These are phyloP conservation scores for Morpho deidamia DNA, from an alignment of 2,888 invertebrate species.

Conservation along the genomic window DNA sequence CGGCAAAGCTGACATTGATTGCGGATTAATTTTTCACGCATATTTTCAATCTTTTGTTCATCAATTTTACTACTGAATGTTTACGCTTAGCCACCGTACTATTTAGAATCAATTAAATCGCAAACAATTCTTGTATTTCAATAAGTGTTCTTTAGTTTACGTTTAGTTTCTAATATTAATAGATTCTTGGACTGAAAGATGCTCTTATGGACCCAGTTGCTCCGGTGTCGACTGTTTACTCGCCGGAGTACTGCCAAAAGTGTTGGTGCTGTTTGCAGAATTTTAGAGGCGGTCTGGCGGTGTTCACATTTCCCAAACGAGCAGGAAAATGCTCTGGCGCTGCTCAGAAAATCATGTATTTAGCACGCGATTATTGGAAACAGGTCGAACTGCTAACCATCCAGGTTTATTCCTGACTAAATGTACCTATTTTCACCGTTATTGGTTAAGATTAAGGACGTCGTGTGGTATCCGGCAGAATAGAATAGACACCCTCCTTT, in stretches of 20 bases:
- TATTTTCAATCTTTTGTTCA: too few relatives aligned
- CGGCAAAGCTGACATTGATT: too few relatives aligned
- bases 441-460: too few relatives aligned
- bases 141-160: not conserved
- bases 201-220: conserved; percentile 82
- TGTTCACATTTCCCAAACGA: conserved; percentile 93
- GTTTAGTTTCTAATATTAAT: not conserved
- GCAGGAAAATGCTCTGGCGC: conserved; percentile 98
- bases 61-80: too few relatives aligned
- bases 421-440: too few relatives aligned
- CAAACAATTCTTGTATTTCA: too few relatives aligned
- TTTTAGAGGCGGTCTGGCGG: conserved; percentile 86
- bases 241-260: conserved; percentile 86
- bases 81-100: too few relatives aligned
- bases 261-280: conserved; percentile 84
- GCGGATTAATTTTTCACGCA: too few relatives aligned
- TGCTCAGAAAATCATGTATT: conserved; percentile 96
- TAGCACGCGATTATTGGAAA: conserved; percentile 91
- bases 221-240: conserved; percentile 93
- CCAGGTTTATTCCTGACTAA: too few relatives aligned
- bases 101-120: too few relatives aligned
- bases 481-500: too few relatives aligned
- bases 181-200: conserved; percentile 81
- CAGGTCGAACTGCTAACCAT: conserved; percentile 70
- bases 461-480: too few relatives aligned